These are phyloP conservation scores for Homarus americanus DNA, from an alignment of 1,140 invertebrate genomes.

Conservation along the genomic window DNA sequence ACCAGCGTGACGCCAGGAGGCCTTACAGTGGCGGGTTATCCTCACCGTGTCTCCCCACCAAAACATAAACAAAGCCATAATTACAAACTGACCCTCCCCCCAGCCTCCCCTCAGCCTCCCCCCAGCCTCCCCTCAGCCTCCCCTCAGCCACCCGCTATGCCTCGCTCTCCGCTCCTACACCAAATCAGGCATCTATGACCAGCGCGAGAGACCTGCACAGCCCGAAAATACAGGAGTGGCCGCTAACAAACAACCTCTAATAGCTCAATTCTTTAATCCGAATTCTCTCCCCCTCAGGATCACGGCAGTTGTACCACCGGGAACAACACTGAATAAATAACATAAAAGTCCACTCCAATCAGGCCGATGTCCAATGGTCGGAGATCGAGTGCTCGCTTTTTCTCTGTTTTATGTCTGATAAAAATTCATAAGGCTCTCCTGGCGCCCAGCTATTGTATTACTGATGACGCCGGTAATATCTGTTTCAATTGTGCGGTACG, in stretches of 20 bases:
- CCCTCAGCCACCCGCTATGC: neutral
- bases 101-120: neutral
- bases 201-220: neutral
- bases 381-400: constrained; percentile 75
- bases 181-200: neutral
- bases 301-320: constrained; percentile 47
- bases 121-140: neutral
- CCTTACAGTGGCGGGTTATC: too few relatives aligned
- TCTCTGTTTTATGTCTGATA: constrained; percentile 74
- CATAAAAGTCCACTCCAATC: constrained; percentile 74
- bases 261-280: constrained; percentile 70
- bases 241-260: constrained; percentile 66
- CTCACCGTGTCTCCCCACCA: neutral
- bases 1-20: too few relatives aligned
- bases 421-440: constrained; percentile 75
- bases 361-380: constrained; percentile 71
- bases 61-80: neutral
- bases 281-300: constrained; percentile 35
- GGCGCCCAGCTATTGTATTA: constrained; percentile 74
- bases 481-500: constrained; percentile 70
- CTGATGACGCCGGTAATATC: constrained; percentile 74
- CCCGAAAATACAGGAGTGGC: neutral
- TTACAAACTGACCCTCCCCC: too few relatives aligned
- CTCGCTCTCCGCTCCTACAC: neutral
- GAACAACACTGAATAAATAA: constrained; percentile 68